A percentile compares a stretch with the other conserved stretches of the same genome.
Conservation (phyloP, 2,797 vertebrate genomes). For the Bovichtus variegatus region DNA sequence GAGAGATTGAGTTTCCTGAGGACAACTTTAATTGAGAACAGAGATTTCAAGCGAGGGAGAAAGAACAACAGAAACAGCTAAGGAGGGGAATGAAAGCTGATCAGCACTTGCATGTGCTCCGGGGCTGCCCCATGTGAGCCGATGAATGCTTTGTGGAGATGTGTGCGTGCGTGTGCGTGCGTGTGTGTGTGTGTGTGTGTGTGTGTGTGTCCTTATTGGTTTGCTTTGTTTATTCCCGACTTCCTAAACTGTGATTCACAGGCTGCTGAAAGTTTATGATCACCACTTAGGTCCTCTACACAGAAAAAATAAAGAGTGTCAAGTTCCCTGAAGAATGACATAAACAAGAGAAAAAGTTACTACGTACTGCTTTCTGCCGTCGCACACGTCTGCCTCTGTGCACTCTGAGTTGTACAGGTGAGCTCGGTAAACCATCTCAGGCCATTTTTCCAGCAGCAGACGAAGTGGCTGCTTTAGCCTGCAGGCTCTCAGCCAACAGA, state of each 20-base stretch:
- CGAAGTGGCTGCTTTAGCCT: constrained; percentile 50
- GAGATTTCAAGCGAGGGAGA: constrained; percentile 71
- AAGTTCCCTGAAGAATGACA: not conserved
- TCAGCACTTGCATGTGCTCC: constrained; percentile 53
- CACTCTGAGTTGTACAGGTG: constrained; percentile 43
- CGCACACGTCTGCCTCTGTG: not conserved
- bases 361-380: not conserved
- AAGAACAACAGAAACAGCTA: constrained; percentile 67
- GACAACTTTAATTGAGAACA: constrained; percentile 84
- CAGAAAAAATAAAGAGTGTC: not conserved
- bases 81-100: constrained; percentile 64
- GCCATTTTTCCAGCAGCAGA: constrained; percentile 51
- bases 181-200: not conserved
- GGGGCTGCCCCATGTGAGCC: constrained; percentile 43
- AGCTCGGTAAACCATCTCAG: constrained; percentile 24
- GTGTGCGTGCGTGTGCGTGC: constrained; percentile 29
- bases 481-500: constrained; percentile 56
- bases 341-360: not conserved
- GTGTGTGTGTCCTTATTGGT: constrained; percentile 37
- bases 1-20: constrained; percentile 77
- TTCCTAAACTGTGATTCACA: constrained; percentile 20
- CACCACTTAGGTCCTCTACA: not conserved
- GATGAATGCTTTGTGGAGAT: constrained; percentile 38
- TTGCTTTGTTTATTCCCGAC: constrained; percentile 21
- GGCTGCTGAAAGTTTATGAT: constrained; percentile 20